These are phyloP conservation scores for Aspidiotus destructor DNA, from an alignment of 2,888 invertebrate genomes.

Conservation along the genomic window DNA sequence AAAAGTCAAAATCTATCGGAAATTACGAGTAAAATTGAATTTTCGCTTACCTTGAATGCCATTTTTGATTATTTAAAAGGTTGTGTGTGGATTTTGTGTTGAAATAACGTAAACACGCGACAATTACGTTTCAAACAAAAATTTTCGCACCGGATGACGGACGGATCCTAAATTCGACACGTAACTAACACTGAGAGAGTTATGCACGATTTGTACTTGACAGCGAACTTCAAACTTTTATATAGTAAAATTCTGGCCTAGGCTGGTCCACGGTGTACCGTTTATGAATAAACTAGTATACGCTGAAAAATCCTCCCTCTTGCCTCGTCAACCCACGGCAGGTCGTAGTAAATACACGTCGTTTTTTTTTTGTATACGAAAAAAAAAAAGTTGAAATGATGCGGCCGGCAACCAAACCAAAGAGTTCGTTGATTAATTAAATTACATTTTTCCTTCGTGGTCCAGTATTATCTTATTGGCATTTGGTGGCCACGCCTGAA, in stretches of 20 bases:
- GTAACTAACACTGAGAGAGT: no score
- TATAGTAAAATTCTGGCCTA: conserved; percentile 11
- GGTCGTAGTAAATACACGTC: no score
- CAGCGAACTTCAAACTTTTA: conserved; percentile 26
- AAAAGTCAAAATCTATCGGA: no score
- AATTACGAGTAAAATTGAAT: no score
- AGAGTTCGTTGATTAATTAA: conserved; percentile 26
- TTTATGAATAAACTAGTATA: no score
- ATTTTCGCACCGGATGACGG: no score
- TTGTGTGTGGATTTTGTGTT: conserved; percentile 8
- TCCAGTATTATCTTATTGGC: conserved; percentile 29
- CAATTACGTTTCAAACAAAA: conserved; percentile 9
- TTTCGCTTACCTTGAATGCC: conserved; percentile 29
- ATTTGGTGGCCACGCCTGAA: conserved; percentile 31
- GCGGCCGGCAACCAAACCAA: not conserved
- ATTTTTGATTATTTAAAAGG: conserved; percentile 7
- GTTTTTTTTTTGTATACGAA: not conserved
- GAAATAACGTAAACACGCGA: not conserved
- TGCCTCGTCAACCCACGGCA: no score
- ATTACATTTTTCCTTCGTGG: conserved; percentile 9
- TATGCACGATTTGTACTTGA: conserved; percentile 22
- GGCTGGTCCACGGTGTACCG: not conserved
- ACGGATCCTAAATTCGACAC: no score
- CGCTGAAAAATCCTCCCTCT: no score
- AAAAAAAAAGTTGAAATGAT: not conserved